Evolutionary conservation across 2,113 vertebrate genomes (phyloP).

Genomic region (Cyanoramphus novaezelandiae): DNA sequence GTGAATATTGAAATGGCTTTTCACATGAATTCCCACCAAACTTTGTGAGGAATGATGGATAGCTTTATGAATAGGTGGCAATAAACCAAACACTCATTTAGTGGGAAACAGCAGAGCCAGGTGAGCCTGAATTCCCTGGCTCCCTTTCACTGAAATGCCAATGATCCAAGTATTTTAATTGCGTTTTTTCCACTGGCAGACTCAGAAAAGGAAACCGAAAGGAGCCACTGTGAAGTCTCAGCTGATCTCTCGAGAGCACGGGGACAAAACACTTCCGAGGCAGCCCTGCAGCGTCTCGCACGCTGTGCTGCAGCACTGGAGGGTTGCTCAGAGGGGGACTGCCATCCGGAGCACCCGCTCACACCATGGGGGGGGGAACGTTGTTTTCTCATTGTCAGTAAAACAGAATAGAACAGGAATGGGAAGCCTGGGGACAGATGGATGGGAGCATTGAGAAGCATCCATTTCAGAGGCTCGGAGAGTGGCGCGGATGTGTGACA

Average conservation of each 20-base stretch:
- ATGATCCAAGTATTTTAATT: neutral
- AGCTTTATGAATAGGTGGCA: neutral
- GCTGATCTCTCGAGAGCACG: neutral
- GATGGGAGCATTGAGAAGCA: neutral
- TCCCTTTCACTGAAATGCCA: neutral
- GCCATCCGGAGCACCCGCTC: neutral
- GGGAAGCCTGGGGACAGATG: neutral
- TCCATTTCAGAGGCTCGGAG: neutral
- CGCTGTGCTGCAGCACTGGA: neutral
- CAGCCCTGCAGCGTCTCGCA: fast-evolving
- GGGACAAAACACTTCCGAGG: neutral
- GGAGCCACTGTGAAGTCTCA: neutral
- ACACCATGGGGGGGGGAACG: fast-evolving
- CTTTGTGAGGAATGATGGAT: neutral
- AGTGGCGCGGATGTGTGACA: neutral
- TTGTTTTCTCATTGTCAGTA: no score
- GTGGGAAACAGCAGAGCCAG: neutral
- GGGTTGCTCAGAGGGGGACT: fast-evolving
- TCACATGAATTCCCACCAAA: neutral
- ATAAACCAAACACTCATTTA: neutral
- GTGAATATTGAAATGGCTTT: neutral
- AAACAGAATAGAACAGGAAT: neutral
- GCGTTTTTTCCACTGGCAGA: neutral
- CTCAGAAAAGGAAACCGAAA: neutral
- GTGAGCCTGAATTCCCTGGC: neutral